Evolutionary conservation across 64 coral and sea anemone species (phyloP).

Genomic region (Astreopora myriophthalma): DNA sequence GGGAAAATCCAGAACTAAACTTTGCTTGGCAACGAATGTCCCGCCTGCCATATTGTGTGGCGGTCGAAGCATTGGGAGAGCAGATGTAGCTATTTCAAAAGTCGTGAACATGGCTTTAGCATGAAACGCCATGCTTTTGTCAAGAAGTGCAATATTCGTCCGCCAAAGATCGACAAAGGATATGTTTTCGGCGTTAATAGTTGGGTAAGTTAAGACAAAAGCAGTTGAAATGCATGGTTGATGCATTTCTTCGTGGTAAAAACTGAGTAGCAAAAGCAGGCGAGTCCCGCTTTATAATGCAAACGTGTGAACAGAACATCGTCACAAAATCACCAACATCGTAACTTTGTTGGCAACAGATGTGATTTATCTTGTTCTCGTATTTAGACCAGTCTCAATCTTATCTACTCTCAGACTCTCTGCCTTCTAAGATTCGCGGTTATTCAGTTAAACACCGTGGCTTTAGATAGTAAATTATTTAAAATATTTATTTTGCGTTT

Average conservation of each 20-base stretch:
- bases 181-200: conserved; percentile 87
- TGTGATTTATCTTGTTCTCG: neutral
- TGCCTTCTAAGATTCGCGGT: neutral
- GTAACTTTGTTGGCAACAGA: neutral
- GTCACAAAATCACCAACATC: neutral
- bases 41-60: neutral
- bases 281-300: neutral
- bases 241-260: neutral
- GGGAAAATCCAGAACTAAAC: neutral
- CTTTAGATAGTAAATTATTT: neutral
- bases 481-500: conserved; percentile 2
- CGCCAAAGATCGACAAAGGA: conserved; percentile 44
- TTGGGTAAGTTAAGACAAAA: conserved; percentile 69
- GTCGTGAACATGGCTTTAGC: conserved; percentile 33
- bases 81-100: neutral
- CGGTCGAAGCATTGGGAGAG: neutral
- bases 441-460: neutral
- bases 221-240: neutral
- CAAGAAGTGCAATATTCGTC: conserved; percentile 36
- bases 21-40: neutral
- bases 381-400: neutral
- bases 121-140: conserved; percentile 87
- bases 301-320: neutral
- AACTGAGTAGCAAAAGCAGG: neutral
- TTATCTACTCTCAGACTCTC: neutral